phyloP scores from a whole-genome alignment of 1,140 invertebrate genomes.

The Eubasilissa regina region DNA sequence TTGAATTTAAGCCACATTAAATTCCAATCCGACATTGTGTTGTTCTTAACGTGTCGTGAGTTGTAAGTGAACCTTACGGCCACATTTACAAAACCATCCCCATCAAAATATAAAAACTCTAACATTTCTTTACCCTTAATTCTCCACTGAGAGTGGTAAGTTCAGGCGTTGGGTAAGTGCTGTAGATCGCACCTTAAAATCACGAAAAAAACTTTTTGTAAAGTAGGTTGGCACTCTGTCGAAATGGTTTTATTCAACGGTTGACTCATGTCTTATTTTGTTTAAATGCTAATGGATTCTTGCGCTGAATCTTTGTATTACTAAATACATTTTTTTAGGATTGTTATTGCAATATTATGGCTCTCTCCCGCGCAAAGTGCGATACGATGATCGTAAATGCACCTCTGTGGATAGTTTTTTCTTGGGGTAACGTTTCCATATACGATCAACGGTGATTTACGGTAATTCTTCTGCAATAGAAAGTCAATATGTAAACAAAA shows the following conservation, averaged over 20 bases:
- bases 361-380: not conserved
- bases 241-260: no score
- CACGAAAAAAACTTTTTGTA: no score
- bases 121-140: not conserved
- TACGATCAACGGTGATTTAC: not conserved
- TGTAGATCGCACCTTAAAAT: no score
- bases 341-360: not conserved
- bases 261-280: no score
- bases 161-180: no score
- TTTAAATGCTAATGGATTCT: no score
- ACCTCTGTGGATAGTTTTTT: not conserved
- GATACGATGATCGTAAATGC: constrained; percentile 1
- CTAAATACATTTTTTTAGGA: no score
- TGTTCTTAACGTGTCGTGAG: constrained; percentile 14
- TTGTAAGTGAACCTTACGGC: no score
- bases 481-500: not conserved
- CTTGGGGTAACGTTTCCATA: not conserved
- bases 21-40: constrained; percentile 51
- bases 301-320: no score
- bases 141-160: not conserved
- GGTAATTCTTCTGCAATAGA: not conserved
- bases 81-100: no score
- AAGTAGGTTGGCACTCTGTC: no score
- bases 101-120: not conserved
- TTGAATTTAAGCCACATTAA: constrained; percentile 56